phyloP scores from a whole-genome alignment of 2,113 vertebrate genomes.

The Gopherus evgoodei region DNA sequence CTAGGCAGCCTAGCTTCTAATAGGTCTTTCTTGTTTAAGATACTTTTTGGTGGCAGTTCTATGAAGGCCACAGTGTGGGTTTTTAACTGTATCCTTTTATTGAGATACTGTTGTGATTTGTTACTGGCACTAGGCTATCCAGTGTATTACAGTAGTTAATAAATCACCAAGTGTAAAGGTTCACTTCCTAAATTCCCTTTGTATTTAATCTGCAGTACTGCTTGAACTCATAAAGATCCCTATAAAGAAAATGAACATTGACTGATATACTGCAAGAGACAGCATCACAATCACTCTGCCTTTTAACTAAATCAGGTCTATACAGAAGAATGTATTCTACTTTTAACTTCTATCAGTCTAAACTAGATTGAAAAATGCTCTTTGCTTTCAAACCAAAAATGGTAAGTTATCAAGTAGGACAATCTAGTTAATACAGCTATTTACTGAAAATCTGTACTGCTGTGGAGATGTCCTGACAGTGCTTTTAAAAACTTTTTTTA shows the following conservation, averaged over 20 bases:
- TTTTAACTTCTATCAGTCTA: background rate
- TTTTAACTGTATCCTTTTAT: constrained; percentile 81
- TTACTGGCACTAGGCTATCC: constrained; percentile 60
- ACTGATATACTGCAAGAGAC: background rate
- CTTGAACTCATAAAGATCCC: constrained; percentile 59
- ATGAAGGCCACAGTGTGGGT: constrained; percentile 68
- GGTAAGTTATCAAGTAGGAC: background rate
- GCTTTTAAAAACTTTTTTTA: background rate
- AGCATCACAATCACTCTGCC: background rate
- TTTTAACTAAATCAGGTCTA: constrained; percentile 28
- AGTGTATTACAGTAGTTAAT: constrained; percentile 79
- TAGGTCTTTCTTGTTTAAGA: constrained; percentile 81
- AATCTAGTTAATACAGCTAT: background rate
- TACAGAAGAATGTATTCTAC: background rate
- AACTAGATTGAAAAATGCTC: background rate
- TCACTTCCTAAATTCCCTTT: constrained; percentile 64
- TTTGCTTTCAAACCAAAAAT: constrained; percentile 6
- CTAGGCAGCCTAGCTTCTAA: constrained; percentile 87
- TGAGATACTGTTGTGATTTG: constrained; percentile 77
- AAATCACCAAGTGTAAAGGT: constrained; percentile 74
- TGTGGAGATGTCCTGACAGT: background rate
- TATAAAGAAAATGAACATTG: constrained; percentile 38
- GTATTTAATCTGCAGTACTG: constrained; percentile 49
- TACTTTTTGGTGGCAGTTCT: constrained; percentile 70
- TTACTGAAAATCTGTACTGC: background rate